Evolutionary conservation across 2,888 invertebrate species (phyloP).

Genomic region (Alloscopus bannaensis): DNA sequence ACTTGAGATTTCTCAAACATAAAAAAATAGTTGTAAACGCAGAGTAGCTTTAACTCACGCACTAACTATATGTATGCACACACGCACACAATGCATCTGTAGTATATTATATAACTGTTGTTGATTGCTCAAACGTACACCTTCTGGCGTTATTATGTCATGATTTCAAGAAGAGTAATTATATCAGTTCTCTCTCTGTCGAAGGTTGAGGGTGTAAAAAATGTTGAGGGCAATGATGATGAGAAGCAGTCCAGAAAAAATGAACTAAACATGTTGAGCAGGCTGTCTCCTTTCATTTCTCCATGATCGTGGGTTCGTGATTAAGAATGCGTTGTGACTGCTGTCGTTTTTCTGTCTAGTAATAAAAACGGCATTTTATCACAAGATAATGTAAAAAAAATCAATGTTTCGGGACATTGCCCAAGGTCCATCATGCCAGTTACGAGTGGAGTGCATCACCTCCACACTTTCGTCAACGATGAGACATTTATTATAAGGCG

Average conservation of each 20-base stretch:
- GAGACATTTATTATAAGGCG: no score
- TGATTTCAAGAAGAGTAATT: constrained; percentile 17
- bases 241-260: not conserved
- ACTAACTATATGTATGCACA: not conserved
- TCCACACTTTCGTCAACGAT: no score
- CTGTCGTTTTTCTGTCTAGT: constrained; percentile 42
- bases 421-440: no score
- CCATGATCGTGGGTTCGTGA: not conserved
- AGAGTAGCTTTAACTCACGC: not conserved
- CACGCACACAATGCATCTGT: not conserved
- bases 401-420: no score
- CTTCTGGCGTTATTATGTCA: constrained; percentile 27
- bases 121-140: not conserved
- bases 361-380: no score
- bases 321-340: constrained; percentile 5
- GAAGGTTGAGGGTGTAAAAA: no score
- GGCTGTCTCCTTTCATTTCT: no score
- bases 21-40: not conserved
- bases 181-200: no score
- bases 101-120: constrained; percentile 12
- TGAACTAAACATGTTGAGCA: no score
- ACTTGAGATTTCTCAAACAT: constrained; percentile 12
- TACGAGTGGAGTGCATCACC: no score
- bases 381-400: no score
- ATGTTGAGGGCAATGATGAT: no score